These are phyloP conservation scores for Syritta pipiens DNA, from an alignment of 2,888 invertebrate genomes.

Conservation along the genomic window DNA sequence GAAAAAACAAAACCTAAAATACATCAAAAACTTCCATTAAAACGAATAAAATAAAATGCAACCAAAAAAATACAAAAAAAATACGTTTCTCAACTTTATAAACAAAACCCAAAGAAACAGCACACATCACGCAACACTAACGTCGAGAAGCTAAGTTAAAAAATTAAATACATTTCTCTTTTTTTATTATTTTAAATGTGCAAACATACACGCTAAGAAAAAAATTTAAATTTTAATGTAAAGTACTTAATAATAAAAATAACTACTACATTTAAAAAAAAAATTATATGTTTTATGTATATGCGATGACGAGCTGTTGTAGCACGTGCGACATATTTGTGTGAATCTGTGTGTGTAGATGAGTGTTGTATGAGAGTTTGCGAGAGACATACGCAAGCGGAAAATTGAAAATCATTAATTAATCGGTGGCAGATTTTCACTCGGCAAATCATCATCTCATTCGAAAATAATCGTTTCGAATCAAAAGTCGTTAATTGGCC, in stretches of 20 bases:
- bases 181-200: constrained; percentile 10
- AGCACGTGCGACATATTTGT: constrained; percentile 16
- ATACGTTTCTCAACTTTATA: constrained; percentile 10
- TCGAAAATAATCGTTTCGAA: constrained; percentile 51
- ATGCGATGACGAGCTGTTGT: constrained; percentile 33
- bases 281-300: too few relatives aligned
- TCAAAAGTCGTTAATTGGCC: constrained; percentile 44
- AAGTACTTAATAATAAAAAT: constrained; percentile 33
- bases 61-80: constrained; percentile 10
- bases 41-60: constrained; percentile 18
- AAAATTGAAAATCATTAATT: constrained; percentile 23
- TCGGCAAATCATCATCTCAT: constrained; percentile 39
- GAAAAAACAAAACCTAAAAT: constrained; percentile 23
- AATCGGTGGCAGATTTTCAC: constrained; percentile 26
- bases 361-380: background rate
- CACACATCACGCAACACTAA: constrained; percentile 25
- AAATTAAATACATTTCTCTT: constrained; percentile 9
- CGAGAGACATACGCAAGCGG: background rate
- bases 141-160: constrained; percentile 29
- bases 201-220: constrained; percentile 43
- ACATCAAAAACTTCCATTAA: constrained; percentile 33
- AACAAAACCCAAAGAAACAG: constrained; percentile 4
- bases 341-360: background rate
- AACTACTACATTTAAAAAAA: background rate
- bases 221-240: constrained; percentile 7